phyloP scores from a whole-genome alignment of 2,888 invertebrate species.

The Ditylenchus weischeri region DNA sequence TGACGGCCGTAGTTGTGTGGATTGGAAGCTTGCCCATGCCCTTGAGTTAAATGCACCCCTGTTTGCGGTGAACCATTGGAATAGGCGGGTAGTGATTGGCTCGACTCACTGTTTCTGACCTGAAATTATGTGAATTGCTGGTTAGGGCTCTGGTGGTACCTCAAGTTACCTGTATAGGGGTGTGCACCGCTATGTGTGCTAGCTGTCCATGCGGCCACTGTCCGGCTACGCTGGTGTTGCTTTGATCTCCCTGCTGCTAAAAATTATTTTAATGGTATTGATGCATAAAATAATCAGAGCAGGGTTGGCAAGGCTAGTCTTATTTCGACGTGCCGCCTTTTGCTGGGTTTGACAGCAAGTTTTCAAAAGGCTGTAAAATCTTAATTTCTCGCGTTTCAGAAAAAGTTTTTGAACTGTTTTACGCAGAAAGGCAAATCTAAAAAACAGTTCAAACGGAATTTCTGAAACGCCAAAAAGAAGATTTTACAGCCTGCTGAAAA shows the following conservation, averaged over 20 bases:
- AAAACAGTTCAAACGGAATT: no score
- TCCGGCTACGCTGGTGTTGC: conserved; percentile 4
- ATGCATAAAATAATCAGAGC: no score
- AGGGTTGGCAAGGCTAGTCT: no score
- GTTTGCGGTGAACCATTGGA: conserved; percentile 1
- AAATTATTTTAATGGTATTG: neutral
- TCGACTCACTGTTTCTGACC: neutral
- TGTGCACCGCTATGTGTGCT: conserved; percentile 3
- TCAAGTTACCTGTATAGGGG: neutral
- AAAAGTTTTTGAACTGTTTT: no score
- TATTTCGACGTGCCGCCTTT: no score
- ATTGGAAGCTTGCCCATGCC: neutral
- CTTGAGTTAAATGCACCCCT: neutral
- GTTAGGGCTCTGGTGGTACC: neutral
- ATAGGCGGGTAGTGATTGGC: conserved; percentile 4
- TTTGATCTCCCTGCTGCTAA: neutral
- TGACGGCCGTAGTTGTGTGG: neutral
- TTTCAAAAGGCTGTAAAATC: no score
- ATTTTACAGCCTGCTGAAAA: no score
- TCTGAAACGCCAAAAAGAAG: no score
- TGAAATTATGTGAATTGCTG: neutral
- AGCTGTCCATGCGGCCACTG: conserved; percentile 4
- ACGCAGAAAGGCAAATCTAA: no score
- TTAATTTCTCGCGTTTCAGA: no score
- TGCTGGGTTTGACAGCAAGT: no score